Percentiles rank a stretch among this genome's conserved stretches.
These are phyloP conservation scores for Glossophaga mutica DNA, from an alignment of 2,797 vertebrate species.

Conservation along the genomic window DNA sequence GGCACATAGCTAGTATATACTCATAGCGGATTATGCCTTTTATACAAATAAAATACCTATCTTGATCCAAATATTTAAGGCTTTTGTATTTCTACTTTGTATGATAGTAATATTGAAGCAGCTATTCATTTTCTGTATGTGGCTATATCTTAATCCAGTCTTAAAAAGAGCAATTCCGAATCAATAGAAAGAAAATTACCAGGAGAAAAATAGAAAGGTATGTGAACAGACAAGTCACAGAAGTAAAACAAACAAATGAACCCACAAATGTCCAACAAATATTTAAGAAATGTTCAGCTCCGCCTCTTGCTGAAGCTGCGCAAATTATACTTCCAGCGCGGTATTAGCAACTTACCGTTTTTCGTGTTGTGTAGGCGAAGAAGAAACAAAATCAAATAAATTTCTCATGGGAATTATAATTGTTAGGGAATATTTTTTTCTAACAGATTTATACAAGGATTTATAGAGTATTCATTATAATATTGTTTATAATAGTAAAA, in stretches of 20 bases:
- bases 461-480: conserved; percentile 9
- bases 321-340: not conserved
- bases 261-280: not conserved
- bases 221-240: not conserved
- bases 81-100: not conserved
- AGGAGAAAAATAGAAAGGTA: conserved; percentile 18
- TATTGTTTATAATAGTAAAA: not conserved
- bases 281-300: not conserved
- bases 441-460: not conserved
- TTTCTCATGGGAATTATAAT: not conserved
- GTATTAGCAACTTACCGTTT: not conserved
- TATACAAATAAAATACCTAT: not conserved
- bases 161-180: conserved; percentile 4
- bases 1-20: not conserved
- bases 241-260: not conserved
- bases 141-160: not conserved
- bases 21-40: not conserved
- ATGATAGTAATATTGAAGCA: not conserved
- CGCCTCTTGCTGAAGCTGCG: not conserved
- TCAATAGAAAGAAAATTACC: not conserved
- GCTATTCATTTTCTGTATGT: not conserved
- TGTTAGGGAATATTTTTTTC: conserved; percentile 21
- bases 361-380: not conserved
- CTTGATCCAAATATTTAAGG: not conserved
- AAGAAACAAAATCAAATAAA: not conserved